Evolutionary conservation across 2,113 vertebrate genomes (phyloP), one percentile per base, ranked within the genome.

Genomic region (Cettia cetti): DNA sequence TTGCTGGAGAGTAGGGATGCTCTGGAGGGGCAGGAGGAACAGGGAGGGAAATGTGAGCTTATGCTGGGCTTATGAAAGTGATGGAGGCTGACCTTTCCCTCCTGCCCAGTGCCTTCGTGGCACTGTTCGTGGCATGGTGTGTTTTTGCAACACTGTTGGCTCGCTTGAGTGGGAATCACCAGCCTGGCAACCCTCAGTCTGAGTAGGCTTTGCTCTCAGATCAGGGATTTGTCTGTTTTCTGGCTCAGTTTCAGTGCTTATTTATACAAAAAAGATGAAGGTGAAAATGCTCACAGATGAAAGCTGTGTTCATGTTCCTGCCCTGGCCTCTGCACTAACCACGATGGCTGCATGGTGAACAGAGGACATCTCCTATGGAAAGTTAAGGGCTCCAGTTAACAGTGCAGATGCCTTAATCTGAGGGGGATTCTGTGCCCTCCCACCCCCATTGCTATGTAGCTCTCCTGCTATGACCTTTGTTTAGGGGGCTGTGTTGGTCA

Each of bases 361-460:
- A 30, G 30, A 42, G 9, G 22, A 28, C 12, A 23, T 16, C 9
- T 57, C 19, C 30, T 31, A 10, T 30, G 30, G 26, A 82, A 61
- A 40, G 23, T 10, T 31, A 40, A 68, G 17, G 12, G 9, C 24
- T 56, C 31, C 0, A 0, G 10, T 78, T 64, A 37, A 33, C 1
- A 1, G 21, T 26, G 47, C 61, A 71, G 65, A n/a, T 45, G 20
- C 39, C 65, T 87, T 82, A 21, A 31, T 59, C 47, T 2, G 4
- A 33, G 16, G 28, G 7, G 8, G 7, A 7, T 2, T n/a, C 56
- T 81, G 9, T 45, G 11, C 6, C 26, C 31, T 70, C 45, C 28
- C 5, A 3, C 16, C 15, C 20, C 15, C 31, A 10, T 45, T 0
- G 0, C 45, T 65, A 11, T 44, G 33, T 11, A 11, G 15, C 8